phyloP scores from a whole-genome alignment of 1,140 invertebrate species.

The Drosophila ironensis region DNA sequence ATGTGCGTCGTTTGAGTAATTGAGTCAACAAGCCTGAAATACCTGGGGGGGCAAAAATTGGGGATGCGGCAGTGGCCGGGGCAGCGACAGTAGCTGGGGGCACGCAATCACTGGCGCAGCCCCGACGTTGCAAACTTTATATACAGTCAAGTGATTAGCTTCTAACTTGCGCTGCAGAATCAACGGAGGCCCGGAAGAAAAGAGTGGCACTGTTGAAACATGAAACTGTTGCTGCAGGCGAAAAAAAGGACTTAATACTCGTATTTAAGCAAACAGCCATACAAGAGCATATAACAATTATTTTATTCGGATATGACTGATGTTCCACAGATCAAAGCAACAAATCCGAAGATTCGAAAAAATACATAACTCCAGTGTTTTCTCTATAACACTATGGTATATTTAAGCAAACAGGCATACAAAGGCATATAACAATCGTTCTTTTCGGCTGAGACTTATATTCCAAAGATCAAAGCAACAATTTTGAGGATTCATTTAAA shows the following conservation, averaged over 20 bases:
- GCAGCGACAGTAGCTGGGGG: conserved; percentile 7
- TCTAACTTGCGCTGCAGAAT: conserved; percentile 74
- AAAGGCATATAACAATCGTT: too few relatives aligned
- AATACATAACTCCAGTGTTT: too few relatives aligned
- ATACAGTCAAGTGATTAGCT: conserved; percentile 72
- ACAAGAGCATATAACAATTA: too few relatives aligned
- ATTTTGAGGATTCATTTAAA: too few relatives aligned
- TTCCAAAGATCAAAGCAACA: too few relatives aligned
- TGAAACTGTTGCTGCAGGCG: background rate
- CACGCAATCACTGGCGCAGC: conserved; percentile 66
- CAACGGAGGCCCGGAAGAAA: conserved; percentile 61
- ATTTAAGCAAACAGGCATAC: too few relatives aligned
- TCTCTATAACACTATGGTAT: too few relatives aligned
- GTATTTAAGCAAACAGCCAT: too few relatives aligned
- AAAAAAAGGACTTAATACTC: background rate
- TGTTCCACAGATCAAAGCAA: too few relatives aligned
- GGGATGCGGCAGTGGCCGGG: background rate
- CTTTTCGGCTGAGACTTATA: too few relatives aligned
- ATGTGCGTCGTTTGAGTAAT: conserved; percentile 68
- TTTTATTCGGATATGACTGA: too few relatives aligned
- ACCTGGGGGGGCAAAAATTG: conserved; percentile 23
- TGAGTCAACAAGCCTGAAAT: conserved; percentile 61
- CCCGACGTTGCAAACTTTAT: conserved; percentile 65
- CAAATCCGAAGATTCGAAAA: too few relatives aligned
- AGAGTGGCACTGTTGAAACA: conserved; percentile 18